Base-by-base conservation (phyloP, 2,113 vertebrate genomes). In the Mixornis gularis region DNA sequence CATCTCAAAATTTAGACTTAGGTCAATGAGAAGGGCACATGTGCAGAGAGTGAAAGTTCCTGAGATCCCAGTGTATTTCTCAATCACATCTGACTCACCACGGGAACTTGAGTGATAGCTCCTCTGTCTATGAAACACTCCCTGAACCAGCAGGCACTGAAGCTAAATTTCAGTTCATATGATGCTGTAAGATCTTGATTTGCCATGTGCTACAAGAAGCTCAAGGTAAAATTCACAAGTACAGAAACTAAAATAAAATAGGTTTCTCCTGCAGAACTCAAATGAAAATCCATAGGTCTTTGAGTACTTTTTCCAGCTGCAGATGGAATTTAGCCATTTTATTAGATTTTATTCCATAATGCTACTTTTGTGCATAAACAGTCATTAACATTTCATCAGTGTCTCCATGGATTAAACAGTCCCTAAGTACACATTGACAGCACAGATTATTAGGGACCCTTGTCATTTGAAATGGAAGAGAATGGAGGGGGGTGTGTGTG, bases 381-480 rank as follows among this genome's bases (percentile, higher is more conserved):
- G 25, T 40, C 84, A 49, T 83, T 89, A 85, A 87, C 30, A 94
- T 96, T 85, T 71, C 40, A 69, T 69, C 62, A 36, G 62, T 7
- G 3, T 82, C 80, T 90, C 93, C 30, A 20, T 59, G 89, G 92
- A 84, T 90, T 92, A 79, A 89, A 69, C 44, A 44, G 80, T 80
- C 83, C 66, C 24, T 46, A 89, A 95, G 78, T 52, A 70, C 83
- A 87, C 73, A 66, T 30, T 62, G 76, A 83, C 78, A 62, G 72
- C 82, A 64, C 0, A 1, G 72, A 85, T 85, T 56, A 5, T 95
- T 96, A 95, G n/a, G 18, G 94, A 96, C 87, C 91, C 96, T 97
- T 96, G 92, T 93, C 90, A 95, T 85, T 95, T 95, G 79, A 96
- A 95, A 95, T 49, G 73, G 87, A 80, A 79, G 59, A 78, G 52